These are phyloP conservation scores for Nebria salina DNA, from an alignment of 2,888 invertebrate species.

Conservation along the genomic window DNA sequence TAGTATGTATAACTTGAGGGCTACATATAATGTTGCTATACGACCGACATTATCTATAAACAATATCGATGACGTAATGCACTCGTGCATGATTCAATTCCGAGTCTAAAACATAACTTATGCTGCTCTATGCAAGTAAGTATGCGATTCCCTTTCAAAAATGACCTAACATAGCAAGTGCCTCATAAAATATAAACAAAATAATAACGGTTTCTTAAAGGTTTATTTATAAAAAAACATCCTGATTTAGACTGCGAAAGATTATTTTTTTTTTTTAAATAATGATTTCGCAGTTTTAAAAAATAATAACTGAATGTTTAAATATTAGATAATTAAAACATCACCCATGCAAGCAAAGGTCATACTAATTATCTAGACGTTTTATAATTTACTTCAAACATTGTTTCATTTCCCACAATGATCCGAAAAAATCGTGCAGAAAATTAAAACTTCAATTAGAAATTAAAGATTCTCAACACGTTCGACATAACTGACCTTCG, in stretches of 20 bases:
- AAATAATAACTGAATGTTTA: background rate
- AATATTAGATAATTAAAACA: background rate
- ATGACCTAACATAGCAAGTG: constrained; percentile 39
- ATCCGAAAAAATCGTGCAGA: background rate
- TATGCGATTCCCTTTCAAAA: constrained; percentile 36
- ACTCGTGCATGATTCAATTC: constrained; percentile 29
- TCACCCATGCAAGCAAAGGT: background rate
- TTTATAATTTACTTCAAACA: background rate
- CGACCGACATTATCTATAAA: constrained; percentile 35
- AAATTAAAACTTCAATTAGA: background rate
- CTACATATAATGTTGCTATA: constrained; percentile 14
- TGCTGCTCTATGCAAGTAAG: constrained; percentile 8
- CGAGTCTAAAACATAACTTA: background rate
- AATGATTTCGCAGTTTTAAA: no score
- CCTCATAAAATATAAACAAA: constrained; percentile 22
- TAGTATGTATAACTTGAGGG: background rate
- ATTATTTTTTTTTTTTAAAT: no score
- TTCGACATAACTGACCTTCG: background rate
- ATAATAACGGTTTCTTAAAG: background rate
- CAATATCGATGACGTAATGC: constrained; percentile 38
- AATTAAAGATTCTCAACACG: background rate
- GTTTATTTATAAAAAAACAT: no score
- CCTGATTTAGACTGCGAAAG: no score
- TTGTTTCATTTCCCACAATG: constrained; percentile 1
- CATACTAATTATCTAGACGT: background rate